A percentile compares a stretch with the other conserved stretches of the same genome.
phyloP scores from a whole-genome alignment of 2,113 vertebrate species.

The Microtus pennsylvanicus region DNA sequence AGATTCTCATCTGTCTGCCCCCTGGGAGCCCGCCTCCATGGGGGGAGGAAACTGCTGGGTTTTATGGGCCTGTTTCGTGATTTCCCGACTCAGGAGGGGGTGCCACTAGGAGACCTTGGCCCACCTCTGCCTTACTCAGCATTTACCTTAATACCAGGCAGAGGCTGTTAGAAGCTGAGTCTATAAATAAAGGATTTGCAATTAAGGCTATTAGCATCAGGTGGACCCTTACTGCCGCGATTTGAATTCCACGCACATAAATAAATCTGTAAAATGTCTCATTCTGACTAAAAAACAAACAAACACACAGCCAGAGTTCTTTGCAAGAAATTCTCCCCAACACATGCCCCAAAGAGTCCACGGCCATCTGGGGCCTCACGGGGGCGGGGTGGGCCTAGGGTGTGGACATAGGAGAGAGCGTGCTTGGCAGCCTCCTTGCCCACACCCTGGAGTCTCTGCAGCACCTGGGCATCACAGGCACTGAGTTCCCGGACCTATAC shows the following conservation, averaged over 20 bases:
- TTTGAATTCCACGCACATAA: not conserved
- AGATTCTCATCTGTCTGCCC: conserved; percentile 32
- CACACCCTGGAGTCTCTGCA: conserved; percentile 90
- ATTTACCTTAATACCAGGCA: not conserved
- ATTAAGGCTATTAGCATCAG: conserved; percentile 64
- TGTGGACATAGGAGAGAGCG: conserved; percentile 79
- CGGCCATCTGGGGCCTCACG: not conserved
- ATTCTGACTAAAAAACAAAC: not conserved
- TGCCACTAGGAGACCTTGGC: not conserved
- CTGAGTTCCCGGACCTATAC: conserved; percentile 79
- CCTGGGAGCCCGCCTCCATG: not conserved
- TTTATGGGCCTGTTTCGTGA: conserved; percentile 35
- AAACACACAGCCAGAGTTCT: conserved; percentile 28
- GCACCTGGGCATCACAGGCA: conserved; percentile 88
- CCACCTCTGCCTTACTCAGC: conserved; percentile 46
- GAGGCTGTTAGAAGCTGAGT: conserved; percentile 51
- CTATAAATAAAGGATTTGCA: conserved; percentile 69
- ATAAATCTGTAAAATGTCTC: not conserved
- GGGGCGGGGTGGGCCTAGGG: not conserved
- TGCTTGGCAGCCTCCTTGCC: conserved; percentile 90
- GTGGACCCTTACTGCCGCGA: conserved; percentile 46
- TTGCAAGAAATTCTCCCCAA: not conserved
- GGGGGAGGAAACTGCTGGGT: not conserved
- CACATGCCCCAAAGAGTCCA: not conserved
- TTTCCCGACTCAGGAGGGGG: not conserved